These are phyloP conservation scores for cattle (Bos taurus) DNA, from an alignment of 2,113 vertebrate genomes.

Conservation along the genomic window DNA sequence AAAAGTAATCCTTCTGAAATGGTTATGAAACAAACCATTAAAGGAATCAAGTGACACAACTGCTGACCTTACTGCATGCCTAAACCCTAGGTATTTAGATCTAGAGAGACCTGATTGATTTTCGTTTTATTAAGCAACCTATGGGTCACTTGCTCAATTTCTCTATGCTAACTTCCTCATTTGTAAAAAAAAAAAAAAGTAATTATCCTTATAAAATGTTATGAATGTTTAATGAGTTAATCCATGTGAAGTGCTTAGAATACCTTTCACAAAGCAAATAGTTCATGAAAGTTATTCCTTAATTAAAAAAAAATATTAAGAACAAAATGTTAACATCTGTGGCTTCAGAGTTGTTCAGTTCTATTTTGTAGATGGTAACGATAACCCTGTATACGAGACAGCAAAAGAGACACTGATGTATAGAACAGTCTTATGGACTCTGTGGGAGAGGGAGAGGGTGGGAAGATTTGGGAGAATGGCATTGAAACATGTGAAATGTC, in stretches of 20 bases:
- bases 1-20: not conserved
- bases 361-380: not conserved
- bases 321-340: not conserved
- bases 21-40: not conserved
- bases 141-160: not conserved
- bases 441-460: too few relatives aligned
- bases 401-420: too few relatives aligned
- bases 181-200: not conserved
- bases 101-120: not conserved
- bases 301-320: not conserved
- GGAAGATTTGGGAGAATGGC: too few relatives aligned
- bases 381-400: too few relatives aligned
- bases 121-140: not conserved
- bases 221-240: constrained; percentile 19
- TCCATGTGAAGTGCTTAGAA: not conserved
- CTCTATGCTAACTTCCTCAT: not conserved
- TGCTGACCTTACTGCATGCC: not conserved
- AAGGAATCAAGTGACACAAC: not conserved
- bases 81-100: not conserved
- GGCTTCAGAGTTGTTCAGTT: not conserved
- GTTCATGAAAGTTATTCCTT: not conserved
- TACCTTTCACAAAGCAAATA: not conserved
- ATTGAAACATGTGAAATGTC: too few relatives aligned
- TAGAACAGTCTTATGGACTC: too few relatives aligned
- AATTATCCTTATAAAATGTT: not conserved